These are phyloP conservation scores for Stegana nigrithorax DNA, from an alignment of 2,888 invertebrate genomes.

Conservation along the genomic window DNA sequence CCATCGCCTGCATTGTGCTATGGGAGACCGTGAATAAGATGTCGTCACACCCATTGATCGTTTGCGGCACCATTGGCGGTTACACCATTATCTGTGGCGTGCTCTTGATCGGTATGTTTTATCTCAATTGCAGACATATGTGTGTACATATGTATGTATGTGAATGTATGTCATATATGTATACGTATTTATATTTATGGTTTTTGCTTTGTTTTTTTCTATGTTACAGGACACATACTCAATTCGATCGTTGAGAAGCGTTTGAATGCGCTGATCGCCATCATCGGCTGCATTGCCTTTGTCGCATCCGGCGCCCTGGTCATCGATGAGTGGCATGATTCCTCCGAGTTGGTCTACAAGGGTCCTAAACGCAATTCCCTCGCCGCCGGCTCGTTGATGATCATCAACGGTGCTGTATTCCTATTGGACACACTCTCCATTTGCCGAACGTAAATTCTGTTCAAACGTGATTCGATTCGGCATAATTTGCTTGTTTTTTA, in stretches of 20 bases:
- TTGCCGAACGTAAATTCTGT: slow-evolving; percentile 65
- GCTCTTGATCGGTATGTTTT: slow-evolving; percentile 54
- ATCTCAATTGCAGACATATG: neutral
- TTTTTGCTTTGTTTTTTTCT: neutral
- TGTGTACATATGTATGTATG: too few species aligned
- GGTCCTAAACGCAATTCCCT: slow-evolving; percentile 63
- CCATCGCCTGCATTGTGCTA: slow-evolving; percentile 63
- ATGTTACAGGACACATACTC: slow-evolving; percentile 55
- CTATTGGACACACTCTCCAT: slow-evolving; percentile 64
- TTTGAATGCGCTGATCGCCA: slow-evolving; percentile 61
- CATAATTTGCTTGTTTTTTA: slow-evolving; percentile 1
- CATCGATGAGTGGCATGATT: slow-evolving; percentile 64
- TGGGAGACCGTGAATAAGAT: slow-evolving; percentile 50
- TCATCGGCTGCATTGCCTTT: slow-evolving; percentile 62
- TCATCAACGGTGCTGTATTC: slow-evolving; percentile 65
- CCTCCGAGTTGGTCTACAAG: slow-evolving; percentile 42
- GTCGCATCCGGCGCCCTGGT: slow-evolving; percentile 64
- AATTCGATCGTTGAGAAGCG: slow-evolving; percentile 64
- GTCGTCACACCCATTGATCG: slow-evolving; percentile 50
- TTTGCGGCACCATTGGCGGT: slow-evolving; percentile 63
- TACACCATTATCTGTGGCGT: slow-evolving; percentile 63
- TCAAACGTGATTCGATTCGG: slow-evolving; percentile 4
- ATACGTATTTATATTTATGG: neutral
- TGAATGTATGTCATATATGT: neutral
- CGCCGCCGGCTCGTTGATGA: slow-evolving; percentile 65